phyloP scores from a whole-genome alignment of 2,797 vertebrate species.

The Lagodon rhomboides region DNA sequence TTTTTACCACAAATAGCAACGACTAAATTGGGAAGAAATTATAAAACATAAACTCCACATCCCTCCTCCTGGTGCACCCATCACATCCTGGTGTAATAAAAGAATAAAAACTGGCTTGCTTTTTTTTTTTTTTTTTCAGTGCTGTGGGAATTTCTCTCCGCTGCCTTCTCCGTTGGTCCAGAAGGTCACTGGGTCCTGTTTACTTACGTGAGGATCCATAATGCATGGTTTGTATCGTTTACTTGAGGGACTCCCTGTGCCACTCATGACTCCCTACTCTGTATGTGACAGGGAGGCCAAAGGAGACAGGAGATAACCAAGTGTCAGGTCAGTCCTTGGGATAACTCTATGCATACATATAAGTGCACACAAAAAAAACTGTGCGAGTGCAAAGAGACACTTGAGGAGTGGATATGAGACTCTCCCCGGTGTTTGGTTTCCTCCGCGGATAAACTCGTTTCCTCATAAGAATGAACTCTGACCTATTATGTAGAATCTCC shows the following conservation, averaged over 20 bases:
- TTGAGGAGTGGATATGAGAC: slow-evolving; percentile 27
- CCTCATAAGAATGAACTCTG: slow-evolving; percentile 19
- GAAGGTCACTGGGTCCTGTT: slow-evolving; percentile 78
- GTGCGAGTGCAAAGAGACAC: slow-evolving; percentile 22
- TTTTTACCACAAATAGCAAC: neutral
- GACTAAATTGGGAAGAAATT: neutral
- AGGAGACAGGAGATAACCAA: slow-evolving; percentile 63
- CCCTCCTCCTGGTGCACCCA: slow-evolving; percentile 4
- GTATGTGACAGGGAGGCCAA: slow-evolving; percentile 65
- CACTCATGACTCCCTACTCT: slow-evolving; percentile 54
- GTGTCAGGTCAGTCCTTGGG: slow-evolving; percentile 61
- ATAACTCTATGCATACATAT: slow-evolving; percentile 55
- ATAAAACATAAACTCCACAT: slow-evolving; percentile 1
- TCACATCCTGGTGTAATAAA: slow-evolving; percentile 16
- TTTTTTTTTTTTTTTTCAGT: neutral
- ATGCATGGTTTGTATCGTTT: slow-evolving; percentile 75
- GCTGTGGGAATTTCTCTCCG: slow-evolving; percentile 53
- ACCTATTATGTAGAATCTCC: slow-evolving; percentile 2
- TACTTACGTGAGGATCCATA: slow-evolving; percentile 79
- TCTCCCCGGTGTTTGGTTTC: slow-evolving; percentile 32
- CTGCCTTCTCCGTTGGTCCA: slow-evolving; percentile 48
- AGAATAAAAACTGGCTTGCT: slow-evolving; percentile 28
- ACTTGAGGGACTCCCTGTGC: slow-evolving; percentile 74
- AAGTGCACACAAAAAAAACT: neutral
- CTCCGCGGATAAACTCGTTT: slow-evolving; percentile 21